Evolutionary conservation across 2,888 invertebrate genomes (phyloP), one percentile per base, ranked within the genome.

Genomic region (Himalopsyche anomala): DNA sequence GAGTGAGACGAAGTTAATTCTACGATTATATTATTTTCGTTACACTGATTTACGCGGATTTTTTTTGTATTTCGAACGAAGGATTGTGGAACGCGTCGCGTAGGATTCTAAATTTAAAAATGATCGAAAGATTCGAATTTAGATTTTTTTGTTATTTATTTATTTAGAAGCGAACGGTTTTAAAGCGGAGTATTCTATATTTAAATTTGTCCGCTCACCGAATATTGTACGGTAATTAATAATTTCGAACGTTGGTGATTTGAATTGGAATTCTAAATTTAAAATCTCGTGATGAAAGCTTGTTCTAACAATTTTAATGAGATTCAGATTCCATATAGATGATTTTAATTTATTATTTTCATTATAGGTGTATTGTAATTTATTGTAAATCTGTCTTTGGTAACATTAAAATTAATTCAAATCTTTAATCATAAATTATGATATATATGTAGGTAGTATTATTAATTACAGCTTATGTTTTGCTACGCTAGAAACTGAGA

Each of bases 81-180:
- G 80, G 80, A 84, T 84, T 55, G 56, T 80, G 80, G 84, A 84
- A 84, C 80, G 84, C 80, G 84, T 80, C 84, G 84, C 55, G 80
- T 84, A 84, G 80, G 84, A 84, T 80, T 81, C 84, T 84, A 84
- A 80, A 84, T 84, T 84, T 84, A 80, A 84, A 80, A 55, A 36
- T 84, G 84, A 84, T 74, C 62, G 62, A 62, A 62, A 62, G 62
- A 11, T 62, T 62, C 62, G 62, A 62, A 62, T 62, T 62, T 62
- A 62, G 62, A 62, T 62, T 62, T 62, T 62, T 62, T 62, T 62
- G n/a, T 62, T 62, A 62, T 62, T 62, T 62, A 62, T 62, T 62
- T 62, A 62, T 62, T 62, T 62, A 19, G 62, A 62, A 62, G 28
- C 62, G 62, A n/a, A 62, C 28, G 8, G 51, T 51, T 51, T 51